A percentile compares a stretch with the other conserved stretches of the same genome.
Conservation (phyloP, 2,888 invertebrate species). For the Camponotus fellah region DNA sequence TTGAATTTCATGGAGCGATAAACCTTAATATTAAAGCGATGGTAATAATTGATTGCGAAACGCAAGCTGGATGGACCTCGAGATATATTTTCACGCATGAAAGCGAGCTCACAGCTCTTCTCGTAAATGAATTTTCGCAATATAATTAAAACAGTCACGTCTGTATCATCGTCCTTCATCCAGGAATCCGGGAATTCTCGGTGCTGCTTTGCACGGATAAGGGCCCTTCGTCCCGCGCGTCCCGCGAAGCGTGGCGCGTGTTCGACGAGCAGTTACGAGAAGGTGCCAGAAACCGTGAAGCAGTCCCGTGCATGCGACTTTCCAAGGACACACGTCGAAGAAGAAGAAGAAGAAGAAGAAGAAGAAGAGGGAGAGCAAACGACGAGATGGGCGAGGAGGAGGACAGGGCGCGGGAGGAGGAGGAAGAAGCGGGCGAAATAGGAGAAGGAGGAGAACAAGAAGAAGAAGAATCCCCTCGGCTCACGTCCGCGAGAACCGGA, state of each 20-base stretch:
- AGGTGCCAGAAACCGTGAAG: constrained; percentile 77
- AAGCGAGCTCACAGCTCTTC: neutral
- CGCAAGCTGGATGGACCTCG: neutral
- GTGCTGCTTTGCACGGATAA: neutral
- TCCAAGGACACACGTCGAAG: constrained; percentile 77
- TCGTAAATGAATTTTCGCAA: constrained; percentile 17
- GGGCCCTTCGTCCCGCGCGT: constrained; percentile 17
- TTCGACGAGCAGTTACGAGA: constrained; percentile 54
- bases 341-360: constrained; percentile 40
- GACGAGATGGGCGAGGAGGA: constrained; percentile 23
- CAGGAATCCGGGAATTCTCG: constrained; percentile 45
- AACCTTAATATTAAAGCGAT: neutral
- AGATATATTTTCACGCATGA: neutral
- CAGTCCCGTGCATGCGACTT: constrained; percentile 75
- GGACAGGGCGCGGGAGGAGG: constrained; percentile 22
- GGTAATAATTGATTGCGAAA: neutral
- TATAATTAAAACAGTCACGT: constrained; percentile 35
- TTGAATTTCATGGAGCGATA: neutral
- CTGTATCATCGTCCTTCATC: constrained; percentile 39
- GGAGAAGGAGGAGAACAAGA: constrained; percentile 64
- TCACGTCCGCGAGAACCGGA: constrained; percentile 84
- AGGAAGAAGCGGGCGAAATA: constrained; percentile 33
- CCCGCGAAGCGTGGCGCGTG: constrained; percentile 51
- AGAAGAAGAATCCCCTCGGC: constrained; percentile 73
- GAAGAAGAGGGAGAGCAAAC: constrained; percentile 12